Evolutionary conservation across 2,888 invertebrate species (phyloP).

Genomic region (Eumerus sabulonum): DNA sequence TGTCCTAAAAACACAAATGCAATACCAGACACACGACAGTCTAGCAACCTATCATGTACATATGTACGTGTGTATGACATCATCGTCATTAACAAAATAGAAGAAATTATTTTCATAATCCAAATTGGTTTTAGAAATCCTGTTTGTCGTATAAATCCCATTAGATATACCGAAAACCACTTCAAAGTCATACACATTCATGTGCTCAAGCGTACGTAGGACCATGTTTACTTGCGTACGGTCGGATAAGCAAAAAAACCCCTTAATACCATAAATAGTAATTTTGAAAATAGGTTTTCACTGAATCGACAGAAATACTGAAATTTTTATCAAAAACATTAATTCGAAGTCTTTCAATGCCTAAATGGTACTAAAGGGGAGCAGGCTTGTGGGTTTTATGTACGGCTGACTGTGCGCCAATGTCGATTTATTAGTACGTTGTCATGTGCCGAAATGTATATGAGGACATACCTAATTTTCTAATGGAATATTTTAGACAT

Average conservation of each 20-base stretch:
- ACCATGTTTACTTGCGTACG: constrained; percentile 47
- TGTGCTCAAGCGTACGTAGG: constrained; percentile 8
- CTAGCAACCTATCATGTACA: not conserved
- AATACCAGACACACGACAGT: too few relatives aligned
- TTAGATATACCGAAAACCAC: constrained; percentile 50
- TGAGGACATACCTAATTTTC: constrained; percentile 54
- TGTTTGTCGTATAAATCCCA: constrained; percentile 55
- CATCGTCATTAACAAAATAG: constrained; percentile 37
- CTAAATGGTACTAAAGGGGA: too few relatives aligned
- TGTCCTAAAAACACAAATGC: not conserved
- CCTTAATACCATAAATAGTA: constrained; percentile 60
- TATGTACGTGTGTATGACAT: constrained; percentile 47
- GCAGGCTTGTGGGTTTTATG: not conserved
- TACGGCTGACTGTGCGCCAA: constrained; percentile 44
- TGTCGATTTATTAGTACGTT: constrained; percentile 50
- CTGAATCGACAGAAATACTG: constrained; percentile 67
- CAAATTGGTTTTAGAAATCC: constrained; percentile 40
- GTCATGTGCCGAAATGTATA: constrained; percentile 31
- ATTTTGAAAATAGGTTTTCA: constrained; percentile 67
- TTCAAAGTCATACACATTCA: constrained; percentile 4
- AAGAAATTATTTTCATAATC: constrained; percentile 37
- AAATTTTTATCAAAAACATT: constrained; percentile 60
- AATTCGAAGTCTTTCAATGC: constrained; percentile 15
- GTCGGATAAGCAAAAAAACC: constrained; percentile 25
- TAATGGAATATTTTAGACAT: constrained; percentile 59